phyloP scores from a whole-genome alignment of 2,113 vertebrate genomes.

The Microcebus griseorufus region DNA sequence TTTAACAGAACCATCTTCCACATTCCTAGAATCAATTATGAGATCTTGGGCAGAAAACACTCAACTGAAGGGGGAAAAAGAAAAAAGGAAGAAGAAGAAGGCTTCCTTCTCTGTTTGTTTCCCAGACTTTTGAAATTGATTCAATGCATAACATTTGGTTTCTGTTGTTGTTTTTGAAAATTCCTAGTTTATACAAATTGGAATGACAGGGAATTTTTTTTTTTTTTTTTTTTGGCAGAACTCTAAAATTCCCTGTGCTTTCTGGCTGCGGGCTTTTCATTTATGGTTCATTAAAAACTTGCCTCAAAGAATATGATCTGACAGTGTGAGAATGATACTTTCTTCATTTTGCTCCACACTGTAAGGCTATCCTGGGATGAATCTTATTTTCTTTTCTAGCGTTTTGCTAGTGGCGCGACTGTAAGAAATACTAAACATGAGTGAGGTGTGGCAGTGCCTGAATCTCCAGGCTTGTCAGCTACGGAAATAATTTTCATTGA shows the following conservation, averaged over 20 bases:
- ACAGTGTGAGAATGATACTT: background rate
- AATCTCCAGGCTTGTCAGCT: background rate
- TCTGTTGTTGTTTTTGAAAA: background rate
- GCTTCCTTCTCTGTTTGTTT: background rate
- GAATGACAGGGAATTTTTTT: background rate
- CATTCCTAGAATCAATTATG: slow-evolving; percentile 48
- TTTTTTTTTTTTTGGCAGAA: background rate
- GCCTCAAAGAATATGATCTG: background rate
- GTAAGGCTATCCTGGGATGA: background rate
- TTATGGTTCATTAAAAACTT: background rate
- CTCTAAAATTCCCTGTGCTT: slow-evolving; percentile 63
- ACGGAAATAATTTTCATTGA: background rate
- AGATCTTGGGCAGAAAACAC: slow-evolving; percentile 10
- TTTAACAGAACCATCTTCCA: slow-evolving; percentile 13
- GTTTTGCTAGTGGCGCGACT: background rate
- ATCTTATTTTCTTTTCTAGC: background rate
- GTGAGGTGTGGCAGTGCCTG: background rate
- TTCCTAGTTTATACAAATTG: background rate
- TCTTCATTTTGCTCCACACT: background rate
- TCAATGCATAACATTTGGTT: background rate
- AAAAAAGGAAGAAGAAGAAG: background rate
- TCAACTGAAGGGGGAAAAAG: background rate
- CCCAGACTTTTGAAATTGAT: slow-evolving; percentile 2
- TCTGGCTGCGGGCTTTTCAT: background rate
- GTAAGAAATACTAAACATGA: background rate